Conservation (phyloP, 2,888 invertebrate genomes). For the Epicampocera succincta region DNA sequence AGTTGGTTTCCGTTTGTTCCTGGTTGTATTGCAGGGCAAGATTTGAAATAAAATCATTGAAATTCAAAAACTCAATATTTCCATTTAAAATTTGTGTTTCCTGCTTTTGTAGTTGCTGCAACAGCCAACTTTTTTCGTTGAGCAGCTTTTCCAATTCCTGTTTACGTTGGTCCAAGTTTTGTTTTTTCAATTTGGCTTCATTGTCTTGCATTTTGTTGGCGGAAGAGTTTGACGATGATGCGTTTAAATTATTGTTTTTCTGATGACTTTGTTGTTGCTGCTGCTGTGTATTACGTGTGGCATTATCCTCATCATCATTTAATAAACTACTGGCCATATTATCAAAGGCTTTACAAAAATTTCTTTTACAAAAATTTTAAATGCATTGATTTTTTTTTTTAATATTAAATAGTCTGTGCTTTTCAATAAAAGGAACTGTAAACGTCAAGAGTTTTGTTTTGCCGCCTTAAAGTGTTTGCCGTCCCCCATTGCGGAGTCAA, state of each 20-base stretch:
- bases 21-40: constrained; percentile 77
- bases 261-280: constrained; percentile 43
- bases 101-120: constrained; percentile 81
- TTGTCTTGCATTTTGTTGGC: constrained; percentile 67
- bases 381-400: constrained; percentile 25
- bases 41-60: constrained; percentile 77
- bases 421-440: constrained; percentile 3
- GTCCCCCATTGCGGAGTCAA: constrained; percentile 37
- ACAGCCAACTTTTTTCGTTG: constrained; percentile 80
- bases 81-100: constrained; percentile 80
- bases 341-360: constrained; percentile 11
- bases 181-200: constrained; percentile 74
- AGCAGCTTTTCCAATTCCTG: constrained; percentile 78
- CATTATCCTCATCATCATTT: constrained; percentile 67
- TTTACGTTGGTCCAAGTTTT: constrained; percentile 79
- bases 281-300: constrained; percentile 69
- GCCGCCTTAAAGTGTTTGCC: constrained; percentile 1
- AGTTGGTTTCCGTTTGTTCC: constrained; percentile 68
- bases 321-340: constrained; percentile 69
- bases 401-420: constrained; percentile 4
- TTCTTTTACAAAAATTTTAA: constrained; percentile 46
- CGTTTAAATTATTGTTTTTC: constrained; percentile 50
- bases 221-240: constrained; percentile 13
- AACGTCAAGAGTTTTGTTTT: constrained; percentile 8
- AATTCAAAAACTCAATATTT: constrained; percentile 77